Evolutionary conservation across 2,888 invertebrate species (phyloP), one percentile per base, ranked within the genome.

Genomic region (Cantharis rustica): DNA sequence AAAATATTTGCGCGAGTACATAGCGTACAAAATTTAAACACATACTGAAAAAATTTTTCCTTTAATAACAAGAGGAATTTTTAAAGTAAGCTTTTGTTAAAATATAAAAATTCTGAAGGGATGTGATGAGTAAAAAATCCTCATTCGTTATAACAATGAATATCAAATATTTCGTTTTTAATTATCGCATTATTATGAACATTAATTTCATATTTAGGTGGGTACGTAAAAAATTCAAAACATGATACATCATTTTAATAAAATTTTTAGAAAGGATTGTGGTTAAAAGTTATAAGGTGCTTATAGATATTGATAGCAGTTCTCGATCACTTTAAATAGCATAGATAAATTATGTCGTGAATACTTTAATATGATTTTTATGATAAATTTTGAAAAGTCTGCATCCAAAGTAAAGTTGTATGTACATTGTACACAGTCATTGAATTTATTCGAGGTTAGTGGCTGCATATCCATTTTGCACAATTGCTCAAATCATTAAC

Each of bases 401-500:
- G 13, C 17, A 17, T 20, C 16, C 16, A 47, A 47, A 47, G 47
- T 47, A 47, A 47, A 47, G 47, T 47, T 63, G 63, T 63, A n/a
- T 15, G 15, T 23, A 23, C 7, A 66, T 66, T n/a, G 13, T n/a
- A 23, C 4, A n/a, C 20, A 17, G 64, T 66, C 64, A 66, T 66
- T 66, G 64, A 66, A 66, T 69, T 26, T 69, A 69, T 26, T 69
- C 16, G 26, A 74, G 74, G 63, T 73, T 62, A 69, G 70, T 74
- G 69, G 63, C 17, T 74, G 69, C 74, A 74, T 69, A 74, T 74
- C 74, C 64, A 74, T 74, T 74, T 74, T 74, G 31, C 64, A 74
- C 74, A 74, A 74, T 74, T 74, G 74, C 69, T 63, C 27, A 63
- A 70, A 69, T 74, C 74, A 74, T 74, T 74, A 74, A 61, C 69